These are phyloP conservation scores for Hypocryptadius cinnamomeus DNA, from an alignment of 2,113 vertebrate species.

Conservation along the genomic window DNA sequence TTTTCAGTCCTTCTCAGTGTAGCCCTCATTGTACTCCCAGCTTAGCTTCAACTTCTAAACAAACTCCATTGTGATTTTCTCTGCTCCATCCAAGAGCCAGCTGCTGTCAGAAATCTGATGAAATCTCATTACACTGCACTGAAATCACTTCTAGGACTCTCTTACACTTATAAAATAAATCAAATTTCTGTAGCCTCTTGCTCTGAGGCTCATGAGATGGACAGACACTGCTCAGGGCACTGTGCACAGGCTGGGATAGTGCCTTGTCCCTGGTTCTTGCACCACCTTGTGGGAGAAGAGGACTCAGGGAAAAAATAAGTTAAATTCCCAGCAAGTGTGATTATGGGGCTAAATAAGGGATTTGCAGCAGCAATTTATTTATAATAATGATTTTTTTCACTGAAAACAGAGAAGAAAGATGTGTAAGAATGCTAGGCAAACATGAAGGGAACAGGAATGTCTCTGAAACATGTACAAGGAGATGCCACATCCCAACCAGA, in stretches of 20 bases:
- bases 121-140: neutral
- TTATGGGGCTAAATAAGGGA: neutral
- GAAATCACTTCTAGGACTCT: neutral
- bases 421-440: neutral
- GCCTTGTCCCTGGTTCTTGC: neutral
- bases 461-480: neutral
- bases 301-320: neutral
- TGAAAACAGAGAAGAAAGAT: neutral
- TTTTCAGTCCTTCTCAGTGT: neutral
- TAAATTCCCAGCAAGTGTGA: neutral
- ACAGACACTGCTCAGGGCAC: neutral
- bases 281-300: slow-evolving; percentile 11
- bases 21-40: neutral
- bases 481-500: neutral
- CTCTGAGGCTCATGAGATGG: neutral
- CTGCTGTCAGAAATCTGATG: neutral
- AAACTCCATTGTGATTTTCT: neutral
- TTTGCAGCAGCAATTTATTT: neutral
- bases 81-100: neutral
- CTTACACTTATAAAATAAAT: neutral
- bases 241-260: neutral
- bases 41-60: neutral
- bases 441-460: neutral
- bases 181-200: neutral
- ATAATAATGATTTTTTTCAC: neutral